Evolutionary conservation across 1,140 invertebrate species (phyloP).

Genomic region (Trialeurodes vaporariorum): DNA sequence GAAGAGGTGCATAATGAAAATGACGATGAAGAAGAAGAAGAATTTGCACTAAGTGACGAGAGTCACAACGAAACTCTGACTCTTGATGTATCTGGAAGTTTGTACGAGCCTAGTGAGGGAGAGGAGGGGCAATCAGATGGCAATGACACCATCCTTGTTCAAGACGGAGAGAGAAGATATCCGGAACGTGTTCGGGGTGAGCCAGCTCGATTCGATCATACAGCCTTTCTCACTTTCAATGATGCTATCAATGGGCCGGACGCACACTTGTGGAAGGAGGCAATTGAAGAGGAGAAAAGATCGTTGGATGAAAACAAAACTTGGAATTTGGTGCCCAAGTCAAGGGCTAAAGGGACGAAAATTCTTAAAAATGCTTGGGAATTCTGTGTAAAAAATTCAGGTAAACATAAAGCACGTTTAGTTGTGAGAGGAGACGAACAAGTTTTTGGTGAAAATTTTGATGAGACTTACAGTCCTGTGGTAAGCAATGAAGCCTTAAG

Average conservation of each 20-base stretch:
- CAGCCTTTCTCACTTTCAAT: conserved; percentile 13
- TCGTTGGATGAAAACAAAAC: too few species aligned
- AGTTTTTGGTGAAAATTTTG: conserved; percentile 29
- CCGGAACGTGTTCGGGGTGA: neutral
- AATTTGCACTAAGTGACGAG: too few species aligned
- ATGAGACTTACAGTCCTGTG: conserved; percentile 31
- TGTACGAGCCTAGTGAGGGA: neutral
- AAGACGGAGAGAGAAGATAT: neutral
- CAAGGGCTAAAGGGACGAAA: too few species aligned
- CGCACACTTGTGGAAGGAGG: conserved; percentile 2
- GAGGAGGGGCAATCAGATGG: neutral
- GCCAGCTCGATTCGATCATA: neutral
- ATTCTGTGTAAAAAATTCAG: conserved; percentile 17
- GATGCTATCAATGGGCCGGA: conserved; percentile 1
- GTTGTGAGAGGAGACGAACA: conserved; percentile 21
- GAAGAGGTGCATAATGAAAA: too few species aligned
- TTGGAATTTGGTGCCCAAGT: too few species aligned
- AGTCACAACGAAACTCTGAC: neutral
- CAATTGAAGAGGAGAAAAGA: conserved; percentile 9
- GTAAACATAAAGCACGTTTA: conserved; percentile 20
- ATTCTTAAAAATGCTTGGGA: conserved; percentile 22
- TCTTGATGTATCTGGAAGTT: neutral
- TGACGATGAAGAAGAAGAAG: neutral
- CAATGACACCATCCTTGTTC: neutral
- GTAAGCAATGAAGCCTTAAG: conserved; percentile 29